phyloP scores from a whole-genome alignment of 1,140 invertebrate genomes.

The Heliconius eleuchia region DNA sequence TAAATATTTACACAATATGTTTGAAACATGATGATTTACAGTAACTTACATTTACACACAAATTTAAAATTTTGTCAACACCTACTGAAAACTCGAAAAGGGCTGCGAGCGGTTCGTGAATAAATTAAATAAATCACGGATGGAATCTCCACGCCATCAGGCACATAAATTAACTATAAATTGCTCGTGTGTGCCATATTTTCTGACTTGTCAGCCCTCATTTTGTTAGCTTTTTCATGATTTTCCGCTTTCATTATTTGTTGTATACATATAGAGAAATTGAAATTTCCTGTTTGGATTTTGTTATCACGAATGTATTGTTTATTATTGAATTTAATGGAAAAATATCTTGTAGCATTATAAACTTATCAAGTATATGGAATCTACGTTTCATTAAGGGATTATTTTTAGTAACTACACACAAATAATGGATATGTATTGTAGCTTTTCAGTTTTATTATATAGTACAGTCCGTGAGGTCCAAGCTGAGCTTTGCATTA shows the following conservation, averaged over 20 bases:
- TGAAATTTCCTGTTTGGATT: background rate
- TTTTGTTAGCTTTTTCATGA: constrained; percentile 16
- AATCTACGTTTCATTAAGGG: too few relatives aligned
- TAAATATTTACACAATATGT: background rate
- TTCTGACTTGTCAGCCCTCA: constrained; percentile 17
- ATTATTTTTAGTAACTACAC: too few relatives aligned
- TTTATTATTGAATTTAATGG: background rate
- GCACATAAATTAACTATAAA: constrained; percentile 33
- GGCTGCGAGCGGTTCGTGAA: constrained; percentile 1
- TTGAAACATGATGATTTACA: background rate
- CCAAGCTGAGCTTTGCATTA: too few relatives aligned
- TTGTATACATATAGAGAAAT: background rate
- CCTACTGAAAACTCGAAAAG: background rate
- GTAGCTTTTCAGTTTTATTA: too few relatives aligned
- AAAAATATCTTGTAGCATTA: too few relatives aligned
- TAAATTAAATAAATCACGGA: constrained; percentile 27
- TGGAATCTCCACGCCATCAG: constrained; percentile 18
- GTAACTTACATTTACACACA: background rate
- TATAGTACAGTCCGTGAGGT: too few relatives aligned
- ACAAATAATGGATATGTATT: too few relatives aligned
- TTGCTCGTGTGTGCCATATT: constrained; percentile 30
- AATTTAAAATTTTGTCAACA: constrained; percentile 8
- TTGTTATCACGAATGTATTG: background rate
- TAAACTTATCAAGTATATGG: too few relatives aligned
- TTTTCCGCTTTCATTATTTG: constrained; percentile 2